phyloP scores from a whole-genome alignment of 2,797 vertebrate species.

The Falco biarmicus region DNA sequence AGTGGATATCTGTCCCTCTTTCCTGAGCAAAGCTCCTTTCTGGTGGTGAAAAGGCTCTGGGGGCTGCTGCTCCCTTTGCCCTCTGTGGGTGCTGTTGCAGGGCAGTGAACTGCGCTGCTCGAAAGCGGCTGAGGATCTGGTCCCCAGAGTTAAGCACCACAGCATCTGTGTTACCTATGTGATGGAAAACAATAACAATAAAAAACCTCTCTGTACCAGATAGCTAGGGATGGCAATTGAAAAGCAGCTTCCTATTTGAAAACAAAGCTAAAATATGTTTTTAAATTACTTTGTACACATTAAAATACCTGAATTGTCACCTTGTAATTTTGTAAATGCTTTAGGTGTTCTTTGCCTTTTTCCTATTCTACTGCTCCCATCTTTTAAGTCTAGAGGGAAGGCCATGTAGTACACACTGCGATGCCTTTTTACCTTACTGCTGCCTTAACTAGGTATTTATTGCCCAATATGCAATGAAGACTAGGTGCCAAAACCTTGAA shows the following conservation, averaged over 20 bases:
- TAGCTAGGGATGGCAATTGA: neutral
- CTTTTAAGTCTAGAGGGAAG: neutral
- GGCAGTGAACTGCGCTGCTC: neutral
- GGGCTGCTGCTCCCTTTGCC: neutral
- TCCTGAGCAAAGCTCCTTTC: neutral
- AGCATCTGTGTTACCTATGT: rapidly evolving
- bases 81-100: neutral
- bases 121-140: neutral
- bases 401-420: neutral
- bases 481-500: neutral
- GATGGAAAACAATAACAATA: neutral
- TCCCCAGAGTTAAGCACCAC: neutral
- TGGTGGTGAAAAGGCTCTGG: neutral
- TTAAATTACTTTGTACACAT: neutral
- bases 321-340: neutral
- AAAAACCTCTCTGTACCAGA: neutral
- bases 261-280: neutral
- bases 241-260: neutral
- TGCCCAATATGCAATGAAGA: neutral
- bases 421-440: neutral
- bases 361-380: neutral
- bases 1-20: neutral
- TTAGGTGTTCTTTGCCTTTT: neutral
- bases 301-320: neutral
- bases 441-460: neutral